Conservation (phyloP, 2,797 vertebrate species). For the Chloroceryle amazona region DNA sequence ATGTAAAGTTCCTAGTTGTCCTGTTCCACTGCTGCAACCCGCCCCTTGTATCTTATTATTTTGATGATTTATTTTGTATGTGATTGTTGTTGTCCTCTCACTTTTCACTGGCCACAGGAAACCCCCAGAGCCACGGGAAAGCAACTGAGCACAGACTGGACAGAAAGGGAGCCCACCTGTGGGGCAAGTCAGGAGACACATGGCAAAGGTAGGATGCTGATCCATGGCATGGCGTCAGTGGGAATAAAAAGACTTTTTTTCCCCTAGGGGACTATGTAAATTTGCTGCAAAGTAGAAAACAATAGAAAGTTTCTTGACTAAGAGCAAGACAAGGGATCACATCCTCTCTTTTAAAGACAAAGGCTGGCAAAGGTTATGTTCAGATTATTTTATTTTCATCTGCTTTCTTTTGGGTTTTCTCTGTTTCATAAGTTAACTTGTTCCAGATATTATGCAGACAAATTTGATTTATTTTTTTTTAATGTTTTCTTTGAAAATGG, state of each 20-base stretch:
- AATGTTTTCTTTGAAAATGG: background rate
- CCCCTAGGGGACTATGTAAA: background rate
- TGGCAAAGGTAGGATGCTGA: background rate
- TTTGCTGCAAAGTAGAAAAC: background rate
- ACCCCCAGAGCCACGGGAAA: background rate
- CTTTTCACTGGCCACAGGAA: accelerated
- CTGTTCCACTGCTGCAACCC: background rate
- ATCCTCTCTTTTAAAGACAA: background rate
- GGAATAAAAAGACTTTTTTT: background rate
- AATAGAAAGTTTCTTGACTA: background rate
- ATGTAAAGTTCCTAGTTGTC: background rate
- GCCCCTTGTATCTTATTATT: accelerated
- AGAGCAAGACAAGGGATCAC: background rate
- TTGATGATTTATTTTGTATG: background rate
- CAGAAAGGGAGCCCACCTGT: background rate
- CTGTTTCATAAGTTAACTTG: background rate
- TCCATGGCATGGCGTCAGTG: background rate
- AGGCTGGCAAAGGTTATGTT: background rate
- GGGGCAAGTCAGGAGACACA: background rate
- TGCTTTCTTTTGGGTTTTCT: background rate
- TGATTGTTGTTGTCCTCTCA: background rate
- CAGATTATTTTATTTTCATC: background rate
- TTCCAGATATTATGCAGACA: background rate
- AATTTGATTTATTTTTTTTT: background rate
- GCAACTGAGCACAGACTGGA: background rate